phyloP scores from a whole-genome alignment of 2,888 invertebrate species.

The Nymphalis c-album region DNA sequence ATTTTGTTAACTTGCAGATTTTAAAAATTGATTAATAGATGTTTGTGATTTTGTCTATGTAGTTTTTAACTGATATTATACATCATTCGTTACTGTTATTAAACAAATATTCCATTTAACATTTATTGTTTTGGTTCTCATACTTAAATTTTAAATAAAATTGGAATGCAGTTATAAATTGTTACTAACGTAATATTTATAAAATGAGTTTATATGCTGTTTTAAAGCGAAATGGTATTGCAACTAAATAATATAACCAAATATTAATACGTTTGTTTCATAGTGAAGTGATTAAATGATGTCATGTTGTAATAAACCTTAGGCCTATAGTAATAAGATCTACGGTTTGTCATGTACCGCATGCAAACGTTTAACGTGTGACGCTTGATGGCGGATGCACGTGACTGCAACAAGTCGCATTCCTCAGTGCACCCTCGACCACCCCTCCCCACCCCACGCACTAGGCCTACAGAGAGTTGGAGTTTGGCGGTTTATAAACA shows the following conservation, averaged over 20 bases:
- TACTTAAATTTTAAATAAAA: no score
- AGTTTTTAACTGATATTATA: no score
- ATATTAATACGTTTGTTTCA: background rate
- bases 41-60: no score
- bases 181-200: no score
- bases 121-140: no score
- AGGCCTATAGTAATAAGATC: background rate
- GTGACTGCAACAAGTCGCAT: conserved; percentile 74
- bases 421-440: conserved; percentile 49
- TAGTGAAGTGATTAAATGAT: background rate
- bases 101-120: no score
- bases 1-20: background rate
- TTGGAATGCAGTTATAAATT: no score
- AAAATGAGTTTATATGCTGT: no score
- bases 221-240: no score
- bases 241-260: background rate
- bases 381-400: conserved; percentile 50
- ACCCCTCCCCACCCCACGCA: conserved; percentile 40
- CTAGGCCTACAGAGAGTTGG: conserved; percentile 46
- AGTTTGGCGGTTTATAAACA: conserved; percentile 32
- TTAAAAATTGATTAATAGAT: no score
- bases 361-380: conserved; percentile 34
- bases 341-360: background rate
- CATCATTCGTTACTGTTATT: no score
- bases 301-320: background rate